A percentile compares a stretch with the other conserved stretches of the same genome.
Evolutionary conservation across 2,888 invertebrate species (phyloP).

Genomic region (Caenorhabditis japonica): DNA sequence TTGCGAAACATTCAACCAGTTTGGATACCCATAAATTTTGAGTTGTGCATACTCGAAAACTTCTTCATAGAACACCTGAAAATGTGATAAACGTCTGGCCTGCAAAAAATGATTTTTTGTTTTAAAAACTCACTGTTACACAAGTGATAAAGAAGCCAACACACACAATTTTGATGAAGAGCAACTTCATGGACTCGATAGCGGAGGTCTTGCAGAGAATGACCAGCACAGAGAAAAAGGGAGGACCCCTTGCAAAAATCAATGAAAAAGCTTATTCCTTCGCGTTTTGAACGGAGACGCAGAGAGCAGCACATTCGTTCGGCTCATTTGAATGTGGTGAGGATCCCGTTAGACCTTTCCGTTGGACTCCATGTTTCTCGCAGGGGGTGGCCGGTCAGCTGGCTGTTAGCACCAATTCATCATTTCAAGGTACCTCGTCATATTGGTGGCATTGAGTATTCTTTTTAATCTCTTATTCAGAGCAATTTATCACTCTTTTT

Average conservation of each 20-base stretch:
- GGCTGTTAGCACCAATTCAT: slow-evolving; percentile 22
- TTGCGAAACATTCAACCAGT: slow-evolving; percentile 51
- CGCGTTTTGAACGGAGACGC: slow-evolving; percentile 27
- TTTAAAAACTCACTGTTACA: slow-evolving; percentile 33
- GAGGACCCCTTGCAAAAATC: slow-evolving; percentile 43
- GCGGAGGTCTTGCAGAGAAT: background rate
- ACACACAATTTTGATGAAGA: slow-evolving; percentile 31
- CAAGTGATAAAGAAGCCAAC: slow-evolving; percentile 27
- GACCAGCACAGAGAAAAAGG: slow-evolving; percentile 1
- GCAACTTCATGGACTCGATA: slow-evolving; percentile 27
- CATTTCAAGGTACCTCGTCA: slow-evolving; percentile 11
- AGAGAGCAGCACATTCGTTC: slow-evolving; percentile 1
- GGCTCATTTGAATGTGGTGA: slow-evolving; percentile 4
- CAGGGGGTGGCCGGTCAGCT: too few relatives aligned
- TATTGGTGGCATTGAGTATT: slow-evolving; percentile 4
- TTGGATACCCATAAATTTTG: slow-evolving; percentile 25
- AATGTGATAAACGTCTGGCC: background rate
- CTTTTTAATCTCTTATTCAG: slow-evolving; percentile 10
- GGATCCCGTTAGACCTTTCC: background rate
- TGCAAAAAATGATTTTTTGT: too few relatives aligned
- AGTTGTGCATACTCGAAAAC: slow-evolving; percentile 22
- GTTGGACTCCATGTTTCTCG: too few relatives aligned
- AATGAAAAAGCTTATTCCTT: slow-evolving; percentile 44
- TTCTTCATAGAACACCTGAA: slow-evolving; percentile 45
- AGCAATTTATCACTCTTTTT: slow-evolving; percentile 46